phyloP scores from a whole-genome alignment of 2,888 invertebrate genomes.

The Limnephilus marmoratus region DNA sequence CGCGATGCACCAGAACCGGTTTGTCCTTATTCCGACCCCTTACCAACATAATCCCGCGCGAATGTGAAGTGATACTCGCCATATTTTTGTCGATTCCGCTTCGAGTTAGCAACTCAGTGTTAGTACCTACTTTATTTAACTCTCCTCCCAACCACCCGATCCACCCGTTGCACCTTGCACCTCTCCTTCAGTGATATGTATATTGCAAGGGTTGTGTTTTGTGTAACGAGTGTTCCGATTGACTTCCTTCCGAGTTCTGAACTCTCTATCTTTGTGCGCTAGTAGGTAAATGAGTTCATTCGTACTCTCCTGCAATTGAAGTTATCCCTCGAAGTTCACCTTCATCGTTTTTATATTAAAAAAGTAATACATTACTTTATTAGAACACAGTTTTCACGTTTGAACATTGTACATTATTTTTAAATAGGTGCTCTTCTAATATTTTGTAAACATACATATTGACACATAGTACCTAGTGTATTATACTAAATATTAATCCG shows the following conservation, averaged over 20 bases:
- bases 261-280: neutral
- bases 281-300: neutral
- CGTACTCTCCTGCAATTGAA: neutral
- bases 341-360: neutral
- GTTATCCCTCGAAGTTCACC: neutral
- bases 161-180: neutral
- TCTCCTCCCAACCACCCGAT: slow-evolving; percentile 3
- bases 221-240: neutral
- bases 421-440: neutral
- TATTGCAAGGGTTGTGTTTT: neutral
- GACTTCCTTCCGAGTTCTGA: slow-evolving; percentile 9
- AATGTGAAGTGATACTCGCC: slow-evolving; percentile 65
- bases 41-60: slow-evolving; percentile 65
- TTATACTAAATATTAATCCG: neutral
- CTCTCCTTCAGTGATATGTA: neutral
- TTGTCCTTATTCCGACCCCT: slow-evolving; percentile 40
- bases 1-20: slow-evolving; percentile 50
- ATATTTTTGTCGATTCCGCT: slow-evolving; percentile 46
- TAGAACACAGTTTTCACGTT: neutral
- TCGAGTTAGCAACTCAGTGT: slow-evolving; percentile 44
- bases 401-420: neutral
- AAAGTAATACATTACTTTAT: neutral
- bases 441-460: neutral
- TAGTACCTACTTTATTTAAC: slow-evolving; percentile 29
- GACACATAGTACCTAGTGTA: neutral